Conservation (phyloP, 1,140 invertebrate genomes). For the Caenorhabditis inopinata region DNA sequence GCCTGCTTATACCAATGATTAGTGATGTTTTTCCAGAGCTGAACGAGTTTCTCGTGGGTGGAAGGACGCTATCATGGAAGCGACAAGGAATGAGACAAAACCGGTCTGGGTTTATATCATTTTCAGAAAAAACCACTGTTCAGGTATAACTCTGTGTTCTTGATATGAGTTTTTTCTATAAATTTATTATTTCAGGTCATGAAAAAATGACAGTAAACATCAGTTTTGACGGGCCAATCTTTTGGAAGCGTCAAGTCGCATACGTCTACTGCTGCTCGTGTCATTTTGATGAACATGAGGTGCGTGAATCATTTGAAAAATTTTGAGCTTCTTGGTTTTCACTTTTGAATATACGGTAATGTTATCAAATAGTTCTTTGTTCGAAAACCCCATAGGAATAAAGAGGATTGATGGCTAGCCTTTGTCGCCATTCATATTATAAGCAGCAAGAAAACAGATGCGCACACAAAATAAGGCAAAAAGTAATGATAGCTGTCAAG, state of each 20-base stretch:
- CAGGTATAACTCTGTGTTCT: slow-evolving; percentile 1
- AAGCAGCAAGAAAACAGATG: slow-evolving; percentile 13
- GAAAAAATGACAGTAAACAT: slow-evolving; percentile 65
- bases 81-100: slow-evolving; percentile 43
- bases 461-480: not conserved
- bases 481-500: slow-evolving; percentile 30
- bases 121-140: slow-evolving; percentile 59
- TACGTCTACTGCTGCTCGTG: slow-evolving; percentile 66
- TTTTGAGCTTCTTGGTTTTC: not conserved
- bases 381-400: not conserved
- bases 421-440: slow-evolving; percentile 33
- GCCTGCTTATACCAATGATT: not conserved
- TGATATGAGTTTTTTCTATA: not conserved
- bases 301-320: slow-evolving; percentile 39
- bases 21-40: slow-evolving; percentile 31
- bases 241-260: slow-evolving; percentile 62
- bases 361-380: slow-evolving; percentile 19
- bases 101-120: slow-evolving; percentile 66
- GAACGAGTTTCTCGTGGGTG: slow-evolving; percentile 39
- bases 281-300: slow-evolving; percentile 65
- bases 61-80: slow-evolving; percentile 35
- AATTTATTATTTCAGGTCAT: slow-evolving; percentile 50
- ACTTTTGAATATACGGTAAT: not conserved
- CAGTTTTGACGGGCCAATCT: slow-evolving; percentile 61
- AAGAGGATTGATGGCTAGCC: not conserved